A percentile compares a stretch with the other conserved stretches of the same genome.
Evolutionary conservation across 37 sponge, comb jelly and placozoan genomes (phyloP).

Genomic region (Haliclona indistincta): DNA sequence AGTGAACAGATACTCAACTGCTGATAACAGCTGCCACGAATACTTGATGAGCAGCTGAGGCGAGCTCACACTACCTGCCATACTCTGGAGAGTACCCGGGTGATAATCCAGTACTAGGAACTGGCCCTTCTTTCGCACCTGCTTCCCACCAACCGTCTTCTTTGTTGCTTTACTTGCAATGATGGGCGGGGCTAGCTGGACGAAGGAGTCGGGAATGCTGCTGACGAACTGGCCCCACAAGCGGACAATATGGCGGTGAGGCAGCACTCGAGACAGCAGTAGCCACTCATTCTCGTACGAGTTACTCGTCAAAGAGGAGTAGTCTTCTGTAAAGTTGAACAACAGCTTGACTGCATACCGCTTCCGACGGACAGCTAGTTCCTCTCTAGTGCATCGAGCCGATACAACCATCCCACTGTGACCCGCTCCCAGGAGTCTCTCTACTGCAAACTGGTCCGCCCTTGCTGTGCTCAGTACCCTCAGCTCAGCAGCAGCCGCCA

Average conservation of each 20-base stretch:
- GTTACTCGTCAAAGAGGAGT: conserved; percentile 60
- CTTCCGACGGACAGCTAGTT: conserved; percentile 59
- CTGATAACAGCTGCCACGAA: conserved; percentile 37
- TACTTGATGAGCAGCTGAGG: conserved; percentile 17
- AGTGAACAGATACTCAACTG: conserved; percentile 23
- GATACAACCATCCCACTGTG: conserved; percentile 77
- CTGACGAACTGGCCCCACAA: conserved; percentile 89
- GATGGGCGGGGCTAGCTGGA: conserved; percentile 17
- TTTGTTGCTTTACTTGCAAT: conserved; percentile 19
- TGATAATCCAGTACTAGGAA: conserved; percentile 74
- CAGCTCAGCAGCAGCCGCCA: too few species aligned
- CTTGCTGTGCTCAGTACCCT: too few species aligned
- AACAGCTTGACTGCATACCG: conserved; percentile 84
- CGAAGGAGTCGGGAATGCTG: conserved; percentile 60
- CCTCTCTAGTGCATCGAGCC: conserved; percentile 53
- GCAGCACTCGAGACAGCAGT: conserved; percentile 65
- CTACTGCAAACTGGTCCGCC: too few species aligned
- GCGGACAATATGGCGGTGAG: conserved; percentile 70
- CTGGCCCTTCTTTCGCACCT: conserved; percentile 49
- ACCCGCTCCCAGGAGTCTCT: conserved; percentile 53
- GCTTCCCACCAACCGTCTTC: conserved; percentile 27
- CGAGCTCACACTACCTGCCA: conserved; percentile 1
- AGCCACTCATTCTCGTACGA: conserved; percentile 87
- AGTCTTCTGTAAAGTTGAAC: conserved; percentile 74
- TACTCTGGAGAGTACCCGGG: conserved; percentile 19